Evolutionary conservation across 2,888 invertebrate genomes (phyloP), one percentile per base, ranked within the genome.

Genomic region (Alsophila aescularia): DNA sequence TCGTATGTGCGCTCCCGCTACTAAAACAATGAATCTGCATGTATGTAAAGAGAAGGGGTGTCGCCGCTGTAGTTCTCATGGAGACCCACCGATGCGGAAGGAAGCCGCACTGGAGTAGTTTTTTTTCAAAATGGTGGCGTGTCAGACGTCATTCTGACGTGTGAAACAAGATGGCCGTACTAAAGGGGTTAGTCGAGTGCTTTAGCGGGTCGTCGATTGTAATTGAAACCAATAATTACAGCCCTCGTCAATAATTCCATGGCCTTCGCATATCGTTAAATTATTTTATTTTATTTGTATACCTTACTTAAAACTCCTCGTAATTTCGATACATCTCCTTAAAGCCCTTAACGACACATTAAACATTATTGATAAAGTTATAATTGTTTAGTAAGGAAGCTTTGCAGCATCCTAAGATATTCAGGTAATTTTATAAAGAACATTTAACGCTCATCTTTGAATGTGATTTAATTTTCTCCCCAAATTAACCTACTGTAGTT

Each of bases 111-210:
- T 89, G 77, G 77, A 88, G 83, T 50, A 58, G 53, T 80, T 88
- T 90, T 86, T n/a, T 90, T 90, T 85, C 86, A 91, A 91, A 88
- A 91, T 91, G 91, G 91, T 91, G 72, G 83, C 84, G 74, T 89
- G 83, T 85, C 87, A 89, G 73, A 84, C 77, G 81, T 87, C 83
- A 87, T 69, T 77, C 73, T 86, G 83, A 84, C 81, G 81, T 76
- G 77, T 72, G 69, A 83, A 83, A 79, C 75, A 90, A 90, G 81
- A 90, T 90, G 90, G 90, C 86, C 66, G 79, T 70, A 41, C 64
- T 73, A 77, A 83, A 81, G 72, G 83, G 84, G 81, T 79, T 75
- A 73, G 68, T 64, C 66, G 69, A 73, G 73, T 77, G 70, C 73
- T 79, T 72, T 70, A 71, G 66, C 60, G 64, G 67, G 64, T 55